phyloP scores from a whole-genome alignment of 2,888 invertebrate species.

The Craniophora ligustri region DNA sequence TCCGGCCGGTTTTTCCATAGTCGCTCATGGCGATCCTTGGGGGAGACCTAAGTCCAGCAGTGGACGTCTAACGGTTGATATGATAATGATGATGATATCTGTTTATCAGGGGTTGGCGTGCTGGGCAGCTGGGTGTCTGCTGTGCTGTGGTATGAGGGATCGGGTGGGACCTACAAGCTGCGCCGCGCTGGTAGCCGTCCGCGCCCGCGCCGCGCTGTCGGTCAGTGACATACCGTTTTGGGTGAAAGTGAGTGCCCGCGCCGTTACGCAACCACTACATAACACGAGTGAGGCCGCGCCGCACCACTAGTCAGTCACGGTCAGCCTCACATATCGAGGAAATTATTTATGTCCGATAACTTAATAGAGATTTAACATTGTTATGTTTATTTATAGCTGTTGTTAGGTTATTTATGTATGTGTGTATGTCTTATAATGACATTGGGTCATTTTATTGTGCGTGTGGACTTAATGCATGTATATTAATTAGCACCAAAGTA shows the following conservation, averaged over 20 bases:
- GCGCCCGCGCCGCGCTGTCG: constrained; percentile 42
- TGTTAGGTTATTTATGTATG: background rate
- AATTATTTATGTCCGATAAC: background rate
- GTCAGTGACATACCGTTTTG: constrained; percentile 69
- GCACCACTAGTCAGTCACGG: constrained; percentile 38
- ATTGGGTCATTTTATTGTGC: no score
- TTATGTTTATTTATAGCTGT: background rate
- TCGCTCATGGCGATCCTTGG: no score
- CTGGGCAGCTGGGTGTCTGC: no score
- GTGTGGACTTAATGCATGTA: no score
- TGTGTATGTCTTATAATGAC: background rate
- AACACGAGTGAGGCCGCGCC: constrained; percentile 23
- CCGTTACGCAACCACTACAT: constrained; percentile 56
- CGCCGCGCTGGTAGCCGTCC: background rate
- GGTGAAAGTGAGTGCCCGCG: constrained; percentile 63
- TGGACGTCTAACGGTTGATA: no score
- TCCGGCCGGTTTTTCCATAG: no score
- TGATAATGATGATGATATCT: no score
- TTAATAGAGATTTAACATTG: background rate
- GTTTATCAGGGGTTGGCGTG: no score
- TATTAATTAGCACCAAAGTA: no score
- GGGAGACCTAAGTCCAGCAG: no score
- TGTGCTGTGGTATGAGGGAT: background rate
- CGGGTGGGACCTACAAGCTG: background rate
- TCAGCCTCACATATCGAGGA: constrained; percentile 23